phyloP scores from a whole-genome alignment of 2,113 vertebrate species.

The Bettongia penicillata region DNA sequence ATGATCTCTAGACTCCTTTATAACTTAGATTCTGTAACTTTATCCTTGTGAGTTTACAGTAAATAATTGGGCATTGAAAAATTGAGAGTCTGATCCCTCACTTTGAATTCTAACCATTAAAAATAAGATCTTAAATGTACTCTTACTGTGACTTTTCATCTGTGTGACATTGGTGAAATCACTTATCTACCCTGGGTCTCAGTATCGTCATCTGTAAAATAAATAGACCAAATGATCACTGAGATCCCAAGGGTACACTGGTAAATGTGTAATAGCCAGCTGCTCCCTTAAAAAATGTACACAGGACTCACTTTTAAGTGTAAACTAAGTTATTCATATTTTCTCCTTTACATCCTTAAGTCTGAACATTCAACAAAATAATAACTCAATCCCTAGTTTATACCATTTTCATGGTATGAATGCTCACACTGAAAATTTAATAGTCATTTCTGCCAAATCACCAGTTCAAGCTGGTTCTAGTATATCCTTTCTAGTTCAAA shows the following conservation, averaged over 20 bases:
- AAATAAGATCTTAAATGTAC: not conserved
- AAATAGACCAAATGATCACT: not conserved
- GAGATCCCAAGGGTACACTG: not conserved
- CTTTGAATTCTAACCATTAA: not conserved
- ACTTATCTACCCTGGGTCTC: not conserved
- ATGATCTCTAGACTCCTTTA: not conserved
- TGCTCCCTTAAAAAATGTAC: not conserved
- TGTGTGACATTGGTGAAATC: not conserved
- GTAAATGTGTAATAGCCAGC: not conserved
- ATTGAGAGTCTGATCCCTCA: too few relatives aligned
- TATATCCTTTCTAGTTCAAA: not conserved
- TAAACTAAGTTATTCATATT: not conserved
- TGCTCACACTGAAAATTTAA: not conserved
- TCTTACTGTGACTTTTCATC: not conserved
- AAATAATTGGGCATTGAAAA: not conserved
- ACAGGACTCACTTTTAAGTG: not conserved
- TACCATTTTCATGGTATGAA: not conserved
- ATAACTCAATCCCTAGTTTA: not conserved
- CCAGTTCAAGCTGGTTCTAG: not conserved
- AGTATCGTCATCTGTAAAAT: not conserved
- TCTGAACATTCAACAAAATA: not conserved
- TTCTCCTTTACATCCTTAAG: not conserved
- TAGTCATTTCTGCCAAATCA: not conserved
- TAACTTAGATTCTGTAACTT: not conserved
- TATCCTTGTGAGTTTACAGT: not conserved